A percentile compares a stretch with the other conserved stretches of the same genome.
phyloP scores from a whole-genome alignment of 2,113 vertebrate species.

The Crocuta crocuta region DNA sequence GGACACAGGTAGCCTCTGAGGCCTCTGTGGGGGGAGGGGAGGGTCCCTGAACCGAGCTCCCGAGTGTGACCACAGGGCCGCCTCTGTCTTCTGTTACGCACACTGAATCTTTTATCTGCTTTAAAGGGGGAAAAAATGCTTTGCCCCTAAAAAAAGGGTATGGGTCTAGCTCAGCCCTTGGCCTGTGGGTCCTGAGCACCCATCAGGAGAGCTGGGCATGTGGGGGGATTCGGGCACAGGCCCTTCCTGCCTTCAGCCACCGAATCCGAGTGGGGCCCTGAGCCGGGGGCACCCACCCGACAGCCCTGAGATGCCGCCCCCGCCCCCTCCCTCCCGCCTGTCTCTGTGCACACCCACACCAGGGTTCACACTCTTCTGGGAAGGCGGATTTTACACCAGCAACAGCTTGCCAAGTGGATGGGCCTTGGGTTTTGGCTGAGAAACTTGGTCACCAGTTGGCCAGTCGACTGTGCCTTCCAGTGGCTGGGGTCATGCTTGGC shows the following conservation, averaged over 20 bases:
- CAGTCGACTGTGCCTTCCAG: not conserved
- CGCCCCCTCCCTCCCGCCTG: no score
- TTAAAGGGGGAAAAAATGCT: not conserved
- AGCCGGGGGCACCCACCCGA: not conserved
- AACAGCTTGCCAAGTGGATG: not conserved
- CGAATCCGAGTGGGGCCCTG: not conserved
- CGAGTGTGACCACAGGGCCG: not conserved
- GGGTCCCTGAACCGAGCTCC: not conserved
- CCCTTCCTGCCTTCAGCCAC: not conserved
- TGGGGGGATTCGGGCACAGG: not conserved
- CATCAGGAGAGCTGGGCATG: accelerated
- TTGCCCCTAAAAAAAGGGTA: not conserved
- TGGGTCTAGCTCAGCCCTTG: not conserved
- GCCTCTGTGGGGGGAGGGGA: no score
- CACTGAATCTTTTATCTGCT: not conserved
- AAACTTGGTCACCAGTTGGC: not conserved
- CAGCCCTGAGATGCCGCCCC: accelerated
- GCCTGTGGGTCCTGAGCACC: not conserved
- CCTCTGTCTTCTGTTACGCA: not conserved
- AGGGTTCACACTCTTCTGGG: not conserved
- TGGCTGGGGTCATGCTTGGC: not conserved
- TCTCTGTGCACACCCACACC: not conserved
- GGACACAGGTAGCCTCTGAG: not conserved
- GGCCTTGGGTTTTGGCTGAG: not conserved
- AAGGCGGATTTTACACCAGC: not conserved